Conservation (phyloP, 2,797 vertebrate genomes). For the Pipistrellus nathusii region DNA sequence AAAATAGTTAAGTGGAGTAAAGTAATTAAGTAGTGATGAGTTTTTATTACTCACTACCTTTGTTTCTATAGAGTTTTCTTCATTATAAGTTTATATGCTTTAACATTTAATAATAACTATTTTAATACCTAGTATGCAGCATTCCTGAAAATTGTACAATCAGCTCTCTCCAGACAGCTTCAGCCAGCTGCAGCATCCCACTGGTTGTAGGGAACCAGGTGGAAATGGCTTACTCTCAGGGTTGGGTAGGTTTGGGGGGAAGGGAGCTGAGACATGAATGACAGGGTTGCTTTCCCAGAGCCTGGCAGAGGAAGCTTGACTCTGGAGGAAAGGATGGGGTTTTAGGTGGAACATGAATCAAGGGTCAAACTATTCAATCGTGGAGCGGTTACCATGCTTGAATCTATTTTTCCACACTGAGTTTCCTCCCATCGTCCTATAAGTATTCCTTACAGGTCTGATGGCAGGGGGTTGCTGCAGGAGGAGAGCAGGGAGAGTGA, state of each 20-base stretch:
- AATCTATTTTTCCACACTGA: neutral
- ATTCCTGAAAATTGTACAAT: neutral
- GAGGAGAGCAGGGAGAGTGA: neutral
- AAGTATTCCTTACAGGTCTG: constrained; percentile 5
- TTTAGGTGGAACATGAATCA: neutral
- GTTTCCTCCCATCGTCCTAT: neutral
- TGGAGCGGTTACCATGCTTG: neutral
- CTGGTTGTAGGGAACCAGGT: neutral
- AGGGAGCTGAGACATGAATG: neutral
- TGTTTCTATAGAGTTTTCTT: constrained; percentile 20
- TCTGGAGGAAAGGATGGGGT: neutral
- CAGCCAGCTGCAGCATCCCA: neutral
- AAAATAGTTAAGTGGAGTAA: constrained; percentile 22
- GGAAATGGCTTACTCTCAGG: neutral
- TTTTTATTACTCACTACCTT: constrained; percentile 28
- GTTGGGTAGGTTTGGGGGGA: neutral
- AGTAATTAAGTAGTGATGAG: neutral
- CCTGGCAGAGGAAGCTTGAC: neutral
- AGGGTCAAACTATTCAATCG: neutral
- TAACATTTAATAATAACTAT: constrained; percentile 23
- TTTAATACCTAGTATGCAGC: neutral
- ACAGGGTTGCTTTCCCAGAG: neutral
- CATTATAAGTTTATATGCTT: neutral
- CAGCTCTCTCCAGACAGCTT: neutral
- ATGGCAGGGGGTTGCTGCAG: neutral